Percentiles rank a stretch among this genome's conserved stretches.
These are phyloP conservation scores for Eucera pruinosa DNA, from an alignment of 2,888 invertebrate genomes.

Conservation along the genomic window DNA sequence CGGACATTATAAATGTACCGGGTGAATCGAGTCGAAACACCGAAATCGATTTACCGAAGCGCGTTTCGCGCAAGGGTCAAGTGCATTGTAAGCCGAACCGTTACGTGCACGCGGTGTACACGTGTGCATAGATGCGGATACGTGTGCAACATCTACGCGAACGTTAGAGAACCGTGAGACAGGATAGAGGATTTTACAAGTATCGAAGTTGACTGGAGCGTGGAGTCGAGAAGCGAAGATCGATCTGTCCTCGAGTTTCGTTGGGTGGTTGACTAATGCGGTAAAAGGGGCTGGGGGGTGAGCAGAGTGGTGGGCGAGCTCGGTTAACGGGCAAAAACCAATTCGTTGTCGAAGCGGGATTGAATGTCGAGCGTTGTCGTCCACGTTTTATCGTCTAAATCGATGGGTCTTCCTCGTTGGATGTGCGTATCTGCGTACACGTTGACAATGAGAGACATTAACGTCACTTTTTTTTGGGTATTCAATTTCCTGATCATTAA, in stretches of 20 bases:
- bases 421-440: slow-evolving; percentile 27
- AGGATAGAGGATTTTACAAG: slow-evolving; percentile 44
- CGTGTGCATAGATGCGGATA: no score
- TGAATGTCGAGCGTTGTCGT: slow-evolving; percentile 67
- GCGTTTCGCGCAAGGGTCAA: slow-evolving; percentile 65
- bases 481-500: slow-evolving; percentile 18
- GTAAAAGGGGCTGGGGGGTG: slow-evolving; percentile 10
- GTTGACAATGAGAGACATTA: slow-evolving; percentile 29
- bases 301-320: slow-evolving; percentile 39
- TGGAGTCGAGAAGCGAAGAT: slow-evolving; percentile 60
- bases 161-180: slow-evolving; percentile 18
- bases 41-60: slow-evolving; percentile 66
- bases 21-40: slow-evolving; percentile 62
- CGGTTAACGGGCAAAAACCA: slow-evolving; percentile 71
- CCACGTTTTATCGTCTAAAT: slow-evolving; percentile 64
- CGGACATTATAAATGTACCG: slow-evolving; percentile 71
- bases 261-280: slow-evolving; percentile 67
- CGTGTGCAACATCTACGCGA: background rate
- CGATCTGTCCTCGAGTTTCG: slow-evolving; percentile 69
- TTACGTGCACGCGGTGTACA: slow-evolving; percentile 5
- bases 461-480: slow-evolving; percentile 20
- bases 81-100: slow-evolving; percentile 52
- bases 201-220: slow-evolving; percentile 52
- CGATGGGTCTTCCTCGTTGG: slow-evolving; percentile 38
- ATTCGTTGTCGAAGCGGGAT: slow-evolving; percentile 69